Percentiles rank a stretch among this genome's conserved stretches.
Conservation (phyloP, 2,797 vertebrate species). For the Vireo griseus region DNA sequence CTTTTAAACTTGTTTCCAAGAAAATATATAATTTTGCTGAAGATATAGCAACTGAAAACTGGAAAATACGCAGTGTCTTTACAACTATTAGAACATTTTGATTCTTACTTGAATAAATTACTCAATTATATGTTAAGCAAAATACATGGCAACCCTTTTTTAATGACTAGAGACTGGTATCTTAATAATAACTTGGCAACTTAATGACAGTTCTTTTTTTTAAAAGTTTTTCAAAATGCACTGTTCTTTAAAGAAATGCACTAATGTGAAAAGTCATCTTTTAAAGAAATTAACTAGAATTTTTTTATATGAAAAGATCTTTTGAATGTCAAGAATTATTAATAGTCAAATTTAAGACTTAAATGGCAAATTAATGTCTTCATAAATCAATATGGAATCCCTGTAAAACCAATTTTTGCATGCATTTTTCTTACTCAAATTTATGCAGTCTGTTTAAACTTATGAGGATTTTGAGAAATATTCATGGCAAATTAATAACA, state of each 20-base stretch:
- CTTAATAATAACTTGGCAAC: neutral
- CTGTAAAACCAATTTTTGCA: neutral
- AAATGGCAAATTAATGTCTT: constrained; percentile 67
- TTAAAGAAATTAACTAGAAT: neutral
- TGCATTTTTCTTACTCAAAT: constrained; percentile 4
- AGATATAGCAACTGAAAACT: neutral
- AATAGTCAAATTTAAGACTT: constrained; percentile 57
- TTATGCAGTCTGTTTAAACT: neutral
- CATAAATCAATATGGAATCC: constrained; percentile 64
- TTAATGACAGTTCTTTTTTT: neutral
- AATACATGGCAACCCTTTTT: neutral
- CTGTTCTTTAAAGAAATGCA: neutral
- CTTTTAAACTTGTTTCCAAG: neutral
- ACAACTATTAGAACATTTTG: neutral
- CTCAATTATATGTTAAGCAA: neutral
- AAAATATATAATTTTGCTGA: neutral
- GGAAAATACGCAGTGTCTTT: neutral
- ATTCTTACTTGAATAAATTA: neutral
- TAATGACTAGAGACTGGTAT: neutral
- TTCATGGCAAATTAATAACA: neutral
- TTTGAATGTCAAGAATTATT: constrained; percentile 62
- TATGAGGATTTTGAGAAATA: neutral
- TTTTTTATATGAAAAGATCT: neutral
- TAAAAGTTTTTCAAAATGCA: neutral
- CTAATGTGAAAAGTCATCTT: neutral